phyloP scores from a whole-genome alignment of 2,797 vertebrate species.

The Epinephelus coioides region DNA sequence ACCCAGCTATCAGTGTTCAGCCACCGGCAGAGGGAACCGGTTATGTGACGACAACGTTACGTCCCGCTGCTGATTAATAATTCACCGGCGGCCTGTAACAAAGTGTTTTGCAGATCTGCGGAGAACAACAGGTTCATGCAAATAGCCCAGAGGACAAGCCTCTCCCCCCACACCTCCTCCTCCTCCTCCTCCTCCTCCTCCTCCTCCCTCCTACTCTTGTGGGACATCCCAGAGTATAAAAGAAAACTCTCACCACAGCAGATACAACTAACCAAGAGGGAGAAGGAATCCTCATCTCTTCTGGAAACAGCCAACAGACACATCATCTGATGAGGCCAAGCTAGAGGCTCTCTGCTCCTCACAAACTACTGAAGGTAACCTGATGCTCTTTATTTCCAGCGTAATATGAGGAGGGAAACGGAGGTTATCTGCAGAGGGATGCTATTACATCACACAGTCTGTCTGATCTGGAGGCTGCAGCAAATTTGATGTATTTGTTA shows the following conservation, averaged over 20 bases:
- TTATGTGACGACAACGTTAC: constrained; percentile 30
- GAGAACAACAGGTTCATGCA: constrained; percentile 50
- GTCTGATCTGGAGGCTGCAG: constrained; percentile 1
- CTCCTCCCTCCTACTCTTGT: neutral
- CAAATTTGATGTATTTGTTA: neutral
- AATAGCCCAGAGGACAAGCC: constrained; percentile 27
- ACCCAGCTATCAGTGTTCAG: constrained; percentile 15
- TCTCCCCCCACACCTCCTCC: neutral
- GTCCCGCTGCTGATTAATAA: constrained; percentile 67
- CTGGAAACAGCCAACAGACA: constrained; percentile 24
- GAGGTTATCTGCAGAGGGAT: neutral
- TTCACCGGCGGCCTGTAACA: constrained; percentile 53
- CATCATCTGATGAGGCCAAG: constrained; percentile 58
- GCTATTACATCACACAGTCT: constrained; percentile 27
- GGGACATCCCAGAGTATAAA: constrained; percentile 76
- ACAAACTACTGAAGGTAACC: constrained; percentile 63
- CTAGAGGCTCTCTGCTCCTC: constrained; percentile 40
- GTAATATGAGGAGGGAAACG: neutral
- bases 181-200: neutral
- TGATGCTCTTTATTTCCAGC: constrained; percentile 8
- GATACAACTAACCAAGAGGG: constrained; percentile 39
- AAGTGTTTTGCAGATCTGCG: constrained; percentile 47
- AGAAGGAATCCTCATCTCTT: constrained; percentile 27
- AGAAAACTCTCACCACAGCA: constrained; percentile 33
- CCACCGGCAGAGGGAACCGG: constrained; percentile 38